Conservation (phyloP, 2,888 invertebrate genomes). For the Chrysolina haemoptera region DNA sequence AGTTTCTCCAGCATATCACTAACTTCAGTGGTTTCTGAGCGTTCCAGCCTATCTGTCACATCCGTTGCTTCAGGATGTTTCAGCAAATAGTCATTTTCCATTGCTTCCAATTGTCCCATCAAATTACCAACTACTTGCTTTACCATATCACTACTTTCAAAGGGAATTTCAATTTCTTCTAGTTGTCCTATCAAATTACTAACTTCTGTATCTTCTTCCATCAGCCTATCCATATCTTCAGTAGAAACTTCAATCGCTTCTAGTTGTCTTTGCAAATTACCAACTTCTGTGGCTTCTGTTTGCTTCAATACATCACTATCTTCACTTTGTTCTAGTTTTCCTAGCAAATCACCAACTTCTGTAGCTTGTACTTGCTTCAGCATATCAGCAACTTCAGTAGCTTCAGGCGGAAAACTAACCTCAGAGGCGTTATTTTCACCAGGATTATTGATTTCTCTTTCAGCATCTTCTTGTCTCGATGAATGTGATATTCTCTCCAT, state of each 20-base stretch:
- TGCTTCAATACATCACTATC: neutral
- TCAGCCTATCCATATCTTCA: constrained; percentile 13
- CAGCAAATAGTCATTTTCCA: neutral
- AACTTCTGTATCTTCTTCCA: constrained; percentile 21
- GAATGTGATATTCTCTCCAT: constrained; percentile 12
- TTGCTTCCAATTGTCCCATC: neutral
- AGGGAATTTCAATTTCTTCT: constrained; percentile 10
- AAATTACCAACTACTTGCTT: neutral
- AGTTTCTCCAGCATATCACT: neutral
- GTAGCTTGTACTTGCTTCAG: neutral
- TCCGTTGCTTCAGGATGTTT: neutral
- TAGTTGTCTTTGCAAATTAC: constrained; percentile 14
- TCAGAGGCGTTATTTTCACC: constrained; percentile 28
- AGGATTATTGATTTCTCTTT: neutral
- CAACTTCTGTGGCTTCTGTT: constrained; percentile 32
- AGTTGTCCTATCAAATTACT: constrained; percentile 2
- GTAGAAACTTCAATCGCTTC: constrained; percentile 26
- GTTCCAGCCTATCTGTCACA: too few relatives aligned
- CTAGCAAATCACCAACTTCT: constrained; percentile 12
- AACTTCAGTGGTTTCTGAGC: neutral
- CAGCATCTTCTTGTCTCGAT: neutral
- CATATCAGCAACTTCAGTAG: constrained; percentile 26
- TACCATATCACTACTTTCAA: constrained; percentile 10
- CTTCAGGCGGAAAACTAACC: constrained; percentile 29
- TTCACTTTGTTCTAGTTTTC: neutral